These are phyloP conservation scores for Papilio gigon DNA, from an alignment of 2,888 invertebrate species.

Conservation along the genomic window DNA sequence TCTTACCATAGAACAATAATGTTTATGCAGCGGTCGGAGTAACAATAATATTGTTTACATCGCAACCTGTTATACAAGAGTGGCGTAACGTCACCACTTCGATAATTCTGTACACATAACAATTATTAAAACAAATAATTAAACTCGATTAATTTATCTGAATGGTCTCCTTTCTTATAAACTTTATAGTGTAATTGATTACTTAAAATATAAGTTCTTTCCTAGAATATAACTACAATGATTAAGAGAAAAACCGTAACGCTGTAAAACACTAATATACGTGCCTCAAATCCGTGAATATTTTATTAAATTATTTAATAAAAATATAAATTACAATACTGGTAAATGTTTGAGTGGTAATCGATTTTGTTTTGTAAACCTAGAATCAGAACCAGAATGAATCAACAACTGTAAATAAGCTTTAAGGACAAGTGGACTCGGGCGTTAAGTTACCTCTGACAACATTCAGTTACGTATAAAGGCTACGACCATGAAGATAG, in stretches of 20 bases:
- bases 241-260: no score
- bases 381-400: background rate
- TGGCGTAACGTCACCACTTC: conserved; percentile 22
- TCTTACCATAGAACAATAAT: background rate
- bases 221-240: no score
- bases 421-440: background rate
- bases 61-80: conserved; percentile 12
- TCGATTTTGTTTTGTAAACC: background rate
- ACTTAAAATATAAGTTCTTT: no score
- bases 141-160: background rate
- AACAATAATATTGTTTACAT: conserved; percentile 31
- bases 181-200: background rate
- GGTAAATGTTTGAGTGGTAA: no score
- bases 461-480: background rate
- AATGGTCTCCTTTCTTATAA: background rate
- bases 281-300: no score
- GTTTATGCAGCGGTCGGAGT: background rate
- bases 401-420: background rate
- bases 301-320: no score
- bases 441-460: conserved; percentile 2
- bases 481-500: conserved; percentile 23
- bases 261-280: no score
- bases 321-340: no score
- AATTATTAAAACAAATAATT: conserved; percentile 19
- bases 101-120: conserved; percentile 17